Evolutionary conservation across 2,797 vertebrate species (phyloP), one percentile per base, ranked within the genome.

Genomic region (Clarias fuscus): DNA sequence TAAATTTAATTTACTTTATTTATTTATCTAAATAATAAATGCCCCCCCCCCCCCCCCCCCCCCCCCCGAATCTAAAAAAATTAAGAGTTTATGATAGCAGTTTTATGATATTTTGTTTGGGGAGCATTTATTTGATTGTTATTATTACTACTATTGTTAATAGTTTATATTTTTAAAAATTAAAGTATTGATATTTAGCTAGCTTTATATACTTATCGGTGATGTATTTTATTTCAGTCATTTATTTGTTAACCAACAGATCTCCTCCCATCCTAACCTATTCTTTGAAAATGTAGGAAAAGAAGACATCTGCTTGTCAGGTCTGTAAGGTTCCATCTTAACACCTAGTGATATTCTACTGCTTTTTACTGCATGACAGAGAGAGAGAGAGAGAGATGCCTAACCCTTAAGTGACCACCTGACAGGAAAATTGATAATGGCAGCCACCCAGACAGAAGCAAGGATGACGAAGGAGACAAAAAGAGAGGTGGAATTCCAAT

Each of bases 391-490:
- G 67, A 70, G 24, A 59, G 6, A 56, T 56, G 53, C 53, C 53
- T 56, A 56, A 56, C 53, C 53, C 53, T 89, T 90, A 88, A 91
- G 85, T 90, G 89, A 91, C 87, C 84, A 64, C 71, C 86, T 91
- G 90, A 89, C 88, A 91, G 89, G 88, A 91, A 93, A 91, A 93
- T 94, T 93, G 89, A 93, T 93, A 91, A 88, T 48, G 72, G 87
- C 83, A 87, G 71, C 87, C 89, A 90, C 87, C 85, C 88, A 91
- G 68, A 87, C 82, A 80, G 82, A 84, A 77, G 76, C 84, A 67
- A 73, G 76, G 83, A 75, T 84, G 82, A 84, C 72, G 68, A 78
- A 65, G 37, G 84, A 77, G 79, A 85, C 61, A 72, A 77, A 70
- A 59, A 83, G 83, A 83, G 80, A 83, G 77, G 76, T 73, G 76